phyloP scores from a whole-genome alignment of 2,888 invertebrate species.

The Azorinus chamasolen region DNA sequence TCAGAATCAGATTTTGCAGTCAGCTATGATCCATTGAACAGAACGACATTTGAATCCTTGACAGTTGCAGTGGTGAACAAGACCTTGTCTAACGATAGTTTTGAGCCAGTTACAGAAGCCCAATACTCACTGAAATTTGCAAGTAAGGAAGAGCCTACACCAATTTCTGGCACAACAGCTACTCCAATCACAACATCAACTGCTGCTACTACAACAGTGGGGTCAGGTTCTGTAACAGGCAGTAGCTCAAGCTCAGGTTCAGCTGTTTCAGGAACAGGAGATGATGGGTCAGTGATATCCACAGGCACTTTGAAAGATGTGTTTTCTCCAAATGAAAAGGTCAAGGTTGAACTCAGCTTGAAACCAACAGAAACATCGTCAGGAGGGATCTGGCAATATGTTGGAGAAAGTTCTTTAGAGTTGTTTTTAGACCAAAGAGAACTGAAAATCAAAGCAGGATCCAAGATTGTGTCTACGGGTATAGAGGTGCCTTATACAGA shows the following conservation, averaged over 20 bases:
- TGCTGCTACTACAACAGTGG: too few species aligned
- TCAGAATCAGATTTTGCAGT: conserved; percentile 2
- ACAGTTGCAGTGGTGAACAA: conserved; percentile 19
- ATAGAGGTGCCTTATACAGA: conserved; percentile 23
- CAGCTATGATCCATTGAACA: conserved; percentile 7
- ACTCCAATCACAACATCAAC: too few species aligned
- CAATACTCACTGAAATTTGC: conserved; percentile 29
- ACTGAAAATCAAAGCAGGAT: conserved; percentile 29
- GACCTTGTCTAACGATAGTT: conserved; percentile 2
- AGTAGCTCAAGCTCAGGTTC: conserved; percentile 5
- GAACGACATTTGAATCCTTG: conserved; percentile 13
- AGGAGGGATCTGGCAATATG: conserved; percentile 42
- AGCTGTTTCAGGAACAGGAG: conserved; percentile 8
- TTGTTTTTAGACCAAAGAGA: conserved; percentile 25
- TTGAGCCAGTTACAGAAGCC: conserved; percentile 37
- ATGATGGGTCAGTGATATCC: conserved; percentile 16
- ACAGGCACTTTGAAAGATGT: conserved; percentile 22
- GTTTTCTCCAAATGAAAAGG: conserved; percentile 12
- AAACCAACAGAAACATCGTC: conserved; percentile 25
- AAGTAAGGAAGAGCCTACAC: neutral
- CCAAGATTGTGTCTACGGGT: conserved; percentile 21
- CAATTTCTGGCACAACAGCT: too few species aligned
- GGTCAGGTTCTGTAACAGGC: neutral
- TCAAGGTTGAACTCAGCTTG: conserved; percentile 24
- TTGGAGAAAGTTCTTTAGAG: conserved; percentile 25